phyloP scores from a whole-genome alignment of 2,888 invertebrate genomes.

The Standfussiana lucernea region DNA sequence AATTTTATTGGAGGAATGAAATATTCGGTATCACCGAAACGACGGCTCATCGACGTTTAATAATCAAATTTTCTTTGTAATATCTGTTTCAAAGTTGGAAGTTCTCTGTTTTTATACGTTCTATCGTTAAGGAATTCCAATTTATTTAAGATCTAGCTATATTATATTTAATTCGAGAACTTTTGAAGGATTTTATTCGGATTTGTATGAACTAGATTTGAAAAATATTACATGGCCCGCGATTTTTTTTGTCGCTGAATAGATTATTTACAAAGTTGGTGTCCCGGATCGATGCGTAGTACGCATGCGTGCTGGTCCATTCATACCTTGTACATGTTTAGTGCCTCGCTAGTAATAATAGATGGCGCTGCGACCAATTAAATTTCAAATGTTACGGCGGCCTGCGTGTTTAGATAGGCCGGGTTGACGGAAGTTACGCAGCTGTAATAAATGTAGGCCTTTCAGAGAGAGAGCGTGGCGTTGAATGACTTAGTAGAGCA shows the following conservation, averaged over 20 bases:
- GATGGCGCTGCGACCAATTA: slow-evolving; percentile 79
- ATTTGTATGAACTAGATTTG: slow-evolving; percentile 42
- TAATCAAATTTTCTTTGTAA: slow-evolving; percentile 56
- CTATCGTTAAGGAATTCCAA: slow-evolving; percentile 27
- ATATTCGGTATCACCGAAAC: slow-evolving; percentile 67
- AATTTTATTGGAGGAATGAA: slow-evolving; percentile 72
- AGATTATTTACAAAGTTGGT: slow-evolving; percentile 84
- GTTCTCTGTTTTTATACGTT: slow-evolving; percentile 39
- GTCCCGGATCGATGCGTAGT: slow-evolving; percentile 84
- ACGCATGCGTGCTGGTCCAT: slow-evolving; percentile 87
- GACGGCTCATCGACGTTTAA: slow-evolving; percentile 60
- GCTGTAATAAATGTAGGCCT: slow-evolving; percentile 64
- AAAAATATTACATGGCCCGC: slow-evolving; percentile 69
- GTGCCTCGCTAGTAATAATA: slow-evolving; percentile 72
- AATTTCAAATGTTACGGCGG: slow-evolving; percentile 68
- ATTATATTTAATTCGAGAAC: slow-evolving; percentile 35
- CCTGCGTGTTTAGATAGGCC: slow-evolving; percentile 65
- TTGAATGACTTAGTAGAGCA: slow-evolving; percentile 50
- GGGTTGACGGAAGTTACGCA: slow-evolving; percentile 58
- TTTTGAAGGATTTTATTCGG: slow-evolving; percentile 37
- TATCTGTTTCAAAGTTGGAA: slow-evolving; percentile 53
- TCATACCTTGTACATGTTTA: slow-evolving; percentile 76
- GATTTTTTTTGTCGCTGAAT: slow-evolving; percentile 78
- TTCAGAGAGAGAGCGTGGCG: slow-evolving; percentile 52
- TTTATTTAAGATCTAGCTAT: slow-evolving; percentile 31